Evolutionary conservation across 1,140 invertebrate species (phyloP).

Genomic region (Phortica variegata): DNA sequence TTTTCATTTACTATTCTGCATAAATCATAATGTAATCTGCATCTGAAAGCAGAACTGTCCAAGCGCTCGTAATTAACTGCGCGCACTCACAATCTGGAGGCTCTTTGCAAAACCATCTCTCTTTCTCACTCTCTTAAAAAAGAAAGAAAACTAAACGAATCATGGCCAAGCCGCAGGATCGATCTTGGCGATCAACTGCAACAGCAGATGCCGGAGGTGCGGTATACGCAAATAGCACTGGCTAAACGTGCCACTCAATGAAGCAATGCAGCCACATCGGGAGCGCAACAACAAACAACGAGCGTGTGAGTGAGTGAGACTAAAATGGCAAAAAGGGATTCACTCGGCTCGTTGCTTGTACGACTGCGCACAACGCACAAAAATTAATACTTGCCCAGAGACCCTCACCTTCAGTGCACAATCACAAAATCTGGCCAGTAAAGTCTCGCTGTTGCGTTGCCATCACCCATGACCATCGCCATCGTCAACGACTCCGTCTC

Average conservation of each 20-base stretch:
- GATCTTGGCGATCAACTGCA: too few relatives aligned
- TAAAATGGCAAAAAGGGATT: slow-evolving; percentile 7
- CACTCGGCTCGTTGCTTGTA: too few relatives aligned
- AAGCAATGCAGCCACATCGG: slow-evolving; percentile 21
- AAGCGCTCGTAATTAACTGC: slow-evolving; percentile 57
- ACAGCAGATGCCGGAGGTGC: too few relatives aligned
- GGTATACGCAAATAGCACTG: background rate
- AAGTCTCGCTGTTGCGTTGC: slow-evolving; percentile 45
- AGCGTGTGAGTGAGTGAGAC: slow-evolving; percentile 4
- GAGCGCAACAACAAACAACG: slow-evolving; percentile 21
- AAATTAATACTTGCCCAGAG: slow-evolving; percentile 19
- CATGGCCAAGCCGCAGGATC: slow-evolving; percentile 4
- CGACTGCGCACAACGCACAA: too few relatives aligned
- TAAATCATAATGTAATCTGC: slow-evolving; percentile 58
- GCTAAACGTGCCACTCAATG: slow-evolving; percentile 32
- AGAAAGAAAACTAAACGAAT: too few relatives aligned
- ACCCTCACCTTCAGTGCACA: slow-evolving; percentile 46
- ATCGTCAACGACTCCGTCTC: background rate
- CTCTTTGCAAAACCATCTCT: slow-evolving; percentile 45
- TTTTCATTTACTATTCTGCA: slow-evolving; percentile 56
- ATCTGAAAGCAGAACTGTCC: slow-evolving; percentile 56
- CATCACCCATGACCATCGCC: slow-evolving; percentile 21
- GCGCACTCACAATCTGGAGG: slow-evolving; percentile 40
- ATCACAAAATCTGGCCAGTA: slow-evolving; percentile 44
- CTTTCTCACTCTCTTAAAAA: too few relatives aligned